phyloP scores from a whole-genome alignment of 2,888 invertebrate genomes.

The Crepidodera aurea region DNA sequence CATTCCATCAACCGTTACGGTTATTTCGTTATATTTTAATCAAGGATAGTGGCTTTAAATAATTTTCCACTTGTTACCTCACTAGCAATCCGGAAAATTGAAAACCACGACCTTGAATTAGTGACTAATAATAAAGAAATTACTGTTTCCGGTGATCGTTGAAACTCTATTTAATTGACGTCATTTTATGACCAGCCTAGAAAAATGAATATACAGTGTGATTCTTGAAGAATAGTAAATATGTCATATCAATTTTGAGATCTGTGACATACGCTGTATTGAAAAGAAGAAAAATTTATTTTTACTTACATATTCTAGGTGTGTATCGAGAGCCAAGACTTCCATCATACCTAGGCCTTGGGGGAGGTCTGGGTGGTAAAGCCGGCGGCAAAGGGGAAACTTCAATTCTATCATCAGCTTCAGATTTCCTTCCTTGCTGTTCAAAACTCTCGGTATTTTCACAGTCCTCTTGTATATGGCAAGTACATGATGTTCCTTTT shows the following conservation, averaged over 20 bases:
- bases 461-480: constrained; percentile 56
- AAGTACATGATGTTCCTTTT: constrained; percentile 50
- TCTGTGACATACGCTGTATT: too few relatives aligned
- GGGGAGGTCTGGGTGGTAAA: constrained; percentile 62
- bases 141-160: too few relatives aligned
- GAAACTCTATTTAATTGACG: too few relatives aligned
- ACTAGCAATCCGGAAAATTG: constrained; percentile 8
- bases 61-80: constrained; percentile 31
- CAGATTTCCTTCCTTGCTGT: constrained; percentile 53
- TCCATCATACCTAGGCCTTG: constrained; percentile 59
- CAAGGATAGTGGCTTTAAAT: constrained; percentile 24
- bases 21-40: constrained; percentile 34
- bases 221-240: too few relatives aligned
- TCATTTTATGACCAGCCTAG: too few relatives aligned
- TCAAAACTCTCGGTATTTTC: constrained; percentile 48
- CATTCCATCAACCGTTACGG: constrained; percentile 23
- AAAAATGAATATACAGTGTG: too few relatives aligned
- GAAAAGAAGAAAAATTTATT: too few relatives aligned
- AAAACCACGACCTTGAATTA: constrained; percentile 4
- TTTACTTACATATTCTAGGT: constrained; percentile 51
- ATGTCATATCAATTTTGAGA: too few relatives aligned
- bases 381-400: constrained; percentile 62
- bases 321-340: constrained; percentile 54
- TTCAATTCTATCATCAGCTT: constrained; percentile 60
- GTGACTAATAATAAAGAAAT: too few relatives aligned